Percentiles rank a stretch among this genome's conserved stretches.
phyloP scores from a whole-genome alignment of 2,113 vertebrate species.

The Nanorana parkeri region DNA sequence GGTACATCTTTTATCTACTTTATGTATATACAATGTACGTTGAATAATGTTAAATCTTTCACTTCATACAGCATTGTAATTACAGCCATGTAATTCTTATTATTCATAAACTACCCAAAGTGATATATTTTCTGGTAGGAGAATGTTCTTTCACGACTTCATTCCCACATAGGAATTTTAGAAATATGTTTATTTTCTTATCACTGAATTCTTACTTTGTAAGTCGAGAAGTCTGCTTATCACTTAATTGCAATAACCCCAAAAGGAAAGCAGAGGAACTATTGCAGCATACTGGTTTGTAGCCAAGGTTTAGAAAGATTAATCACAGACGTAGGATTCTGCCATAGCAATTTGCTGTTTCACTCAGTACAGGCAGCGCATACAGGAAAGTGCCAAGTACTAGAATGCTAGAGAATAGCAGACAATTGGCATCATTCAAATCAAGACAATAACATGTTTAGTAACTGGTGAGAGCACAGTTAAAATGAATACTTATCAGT shows the following conservation, averaged over 20 bases:
- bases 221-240: conserved; percentile 59
- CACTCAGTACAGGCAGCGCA: conserved; percentile 19
- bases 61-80: not conserved
- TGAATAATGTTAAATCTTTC: not conserved
- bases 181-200: conserved; percentile 40
- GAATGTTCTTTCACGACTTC: conserved; percentile 10
- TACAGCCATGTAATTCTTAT: conserved; percentile 17
- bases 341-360: conserved; percentile 35
- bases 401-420: not conserved
- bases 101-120: conserved; percentile 21
- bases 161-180: conserved; percentile 27
- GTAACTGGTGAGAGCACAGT: not conserved
- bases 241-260: conserved; percentile 62
- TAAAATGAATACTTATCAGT: not conserved
- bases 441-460: not conserved
- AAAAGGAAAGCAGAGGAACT: conserved; percentile 59
- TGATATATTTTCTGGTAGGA: conserved; percentile 15
- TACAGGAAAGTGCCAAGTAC: conserved; percentile 12
- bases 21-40: too few species aligned
- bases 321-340: conserved; percentile 54
- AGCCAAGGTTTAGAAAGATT: conserved; percentile 50
- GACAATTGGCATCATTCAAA: conserved; percentile 29
- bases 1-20: too few species aligned
- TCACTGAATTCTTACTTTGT: conserved; percentile 57
- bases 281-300: conserved; percentile 30